Conservation (phyloP, 2,113 vertebrate species). For the Pogonocichla stellata region DNA sequence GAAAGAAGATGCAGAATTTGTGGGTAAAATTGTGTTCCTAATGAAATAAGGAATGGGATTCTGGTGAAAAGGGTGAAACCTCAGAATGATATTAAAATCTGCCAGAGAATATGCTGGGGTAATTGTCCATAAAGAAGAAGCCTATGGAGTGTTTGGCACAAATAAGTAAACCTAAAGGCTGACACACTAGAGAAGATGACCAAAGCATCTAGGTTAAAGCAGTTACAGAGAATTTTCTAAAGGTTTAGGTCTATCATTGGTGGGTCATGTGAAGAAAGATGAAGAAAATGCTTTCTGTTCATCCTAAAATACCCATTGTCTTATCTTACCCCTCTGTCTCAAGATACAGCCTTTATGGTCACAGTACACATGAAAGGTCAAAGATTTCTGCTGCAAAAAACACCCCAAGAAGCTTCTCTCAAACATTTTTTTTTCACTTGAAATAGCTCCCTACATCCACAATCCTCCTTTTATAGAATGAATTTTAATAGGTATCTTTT, state of each 20-base stretch:
- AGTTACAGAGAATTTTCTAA: conserved; percentile 22
- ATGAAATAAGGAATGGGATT: background rate
- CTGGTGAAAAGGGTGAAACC: background rate
- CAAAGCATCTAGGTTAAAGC: background rate
- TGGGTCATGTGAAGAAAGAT: background rate
- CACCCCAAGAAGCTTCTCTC: background rate
- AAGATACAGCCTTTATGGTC: background rate
- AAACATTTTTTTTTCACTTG: conserved; percentile 12
- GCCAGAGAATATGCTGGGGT: background rate
- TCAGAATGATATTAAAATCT: background rate
- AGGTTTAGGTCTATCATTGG: background rate
- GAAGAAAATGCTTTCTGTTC: background rate
- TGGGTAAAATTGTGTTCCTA: background rate
- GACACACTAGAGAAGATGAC: background rate
- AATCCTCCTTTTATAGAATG: background rate
- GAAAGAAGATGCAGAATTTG: background rate
- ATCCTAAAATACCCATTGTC: background rate
- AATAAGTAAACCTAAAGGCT: background rate
- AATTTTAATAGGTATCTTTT: background rate
- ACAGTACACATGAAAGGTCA: background rate
- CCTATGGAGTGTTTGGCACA: background rate
- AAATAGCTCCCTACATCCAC: background rate
- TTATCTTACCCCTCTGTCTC: conserved; percentile 3
- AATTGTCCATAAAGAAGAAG: background rate
- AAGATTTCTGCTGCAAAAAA: background rate